phyloP scores from a whole-genome alignment of 1,140 invertebrate genomes.

The Platyscapa corneri region DNA sequence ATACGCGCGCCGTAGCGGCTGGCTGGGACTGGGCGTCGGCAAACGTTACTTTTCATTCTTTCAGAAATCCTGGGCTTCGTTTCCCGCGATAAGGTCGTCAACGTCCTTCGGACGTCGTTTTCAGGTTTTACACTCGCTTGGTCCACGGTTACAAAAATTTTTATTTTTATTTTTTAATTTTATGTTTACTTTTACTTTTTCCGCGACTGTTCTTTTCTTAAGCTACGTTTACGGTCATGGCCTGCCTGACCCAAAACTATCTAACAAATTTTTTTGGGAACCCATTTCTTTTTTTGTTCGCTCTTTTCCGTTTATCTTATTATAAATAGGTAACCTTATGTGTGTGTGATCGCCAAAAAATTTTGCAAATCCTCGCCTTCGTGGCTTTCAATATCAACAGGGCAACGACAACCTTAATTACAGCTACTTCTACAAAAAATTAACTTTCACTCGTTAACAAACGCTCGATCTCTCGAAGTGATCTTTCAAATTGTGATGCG shows the following conservation, averaged over 20 bases:
- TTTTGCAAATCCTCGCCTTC: slow-evolving; percentile 18
- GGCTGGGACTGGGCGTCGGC: neutral
- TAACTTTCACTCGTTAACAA: slow-evolving; percentile 50
- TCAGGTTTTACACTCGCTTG: slow-evolving; percentile 31
- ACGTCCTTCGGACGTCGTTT: slow-evolving; percentile 39
- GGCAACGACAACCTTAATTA: slow-evolving; percentile 43
- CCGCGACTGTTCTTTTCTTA: slow-evolving; percentile 4
- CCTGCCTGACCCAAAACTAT: slow-evolving; percentile 42
- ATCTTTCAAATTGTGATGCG: slow-evolving; percentile 37
- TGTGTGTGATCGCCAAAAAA: slow-evolving; percentile 20
- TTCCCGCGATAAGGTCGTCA: slow-evolving; percentile 26
- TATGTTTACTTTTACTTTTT: neutral
- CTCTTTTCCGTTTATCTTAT: neutral
- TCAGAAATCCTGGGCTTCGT: slow-evolving; percentile 7
- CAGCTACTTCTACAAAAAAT: slow-evolving; percentile 33
- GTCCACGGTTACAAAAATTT: slow-evolving; percentile 34
- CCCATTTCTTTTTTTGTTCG: neutral
- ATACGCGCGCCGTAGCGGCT: neutral
- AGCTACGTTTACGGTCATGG: slow-evolving; percentile 38
- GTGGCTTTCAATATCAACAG: slow-evolving; percentile 21
- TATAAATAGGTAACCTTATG: slow-evolving; percentile 52
- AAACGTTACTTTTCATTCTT: slow-evolving; percentile 17
- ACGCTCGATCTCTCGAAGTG: slow-evolving; percentile 34
- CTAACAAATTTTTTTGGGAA: slow-evolving; percentile 36
- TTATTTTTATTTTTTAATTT: too few species aligned